These are phyloP conservation scores for Lerista edwardsae DNA, from an alignment of 2,797 vertebrate genomes.

Conservation along the genomic window DNA sequence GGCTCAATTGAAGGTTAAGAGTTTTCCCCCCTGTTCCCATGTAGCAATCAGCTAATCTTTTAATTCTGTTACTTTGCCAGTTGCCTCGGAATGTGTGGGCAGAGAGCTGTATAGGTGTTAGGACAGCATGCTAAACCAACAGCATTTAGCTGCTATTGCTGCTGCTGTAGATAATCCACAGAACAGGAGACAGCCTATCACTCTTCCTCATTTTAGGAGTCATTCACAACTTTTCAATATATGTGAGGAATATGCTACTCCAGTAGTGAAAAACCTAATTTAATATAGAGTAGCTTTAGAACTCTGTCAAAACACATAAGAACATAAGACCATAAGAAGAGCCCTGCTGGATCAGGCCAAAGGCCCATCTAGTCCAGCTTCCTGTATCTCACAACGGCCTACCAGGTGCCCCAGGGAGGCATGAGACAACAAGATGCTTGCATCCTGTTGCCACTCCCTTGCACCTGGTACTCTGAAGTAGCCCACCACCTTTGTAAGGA, in stretches of 20 bases:
- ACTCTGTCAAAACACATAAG: no score
- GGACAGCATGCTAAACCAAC: background rate
- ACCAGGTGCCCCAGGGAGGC: no score
- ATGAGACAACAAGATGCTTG: no score
- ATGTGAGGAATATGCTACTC: background rate
- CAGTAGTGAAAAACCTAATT: background rate
- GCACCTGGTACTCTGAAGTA: no score
- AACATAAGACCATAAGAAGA: no score
- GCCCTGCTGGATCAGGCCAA: background rate
- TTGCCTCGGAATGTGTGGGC: constrained; percentile 5
- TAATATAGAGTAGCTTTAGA: background rate
- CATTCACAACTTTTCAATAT: rapidly evolving
- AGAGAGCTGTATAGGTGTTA: constrained; percentile 7
- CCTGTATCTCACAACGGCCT: no score
- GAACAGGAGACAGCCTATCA: background rate
- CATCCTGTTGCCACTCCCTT: no score
- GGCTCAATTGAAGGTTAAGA: constrained; percentile 26
- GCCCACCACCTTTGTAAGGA: no score
- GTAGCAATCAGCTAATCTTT: constrained; percentile 10
- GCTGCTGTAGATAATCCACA: background rate
- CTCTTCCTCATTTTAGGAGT: background rate
- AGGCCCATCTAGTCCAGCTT: no score
- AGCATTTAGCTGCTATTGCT: no score
- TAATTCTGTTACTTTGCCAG: background rate
- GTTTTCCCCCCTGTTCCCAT: background rate